Evolutionary conservation across 2,888 invertebrate genomes (phyloP).

Genomic region (Ormia ochracea): DNA sequence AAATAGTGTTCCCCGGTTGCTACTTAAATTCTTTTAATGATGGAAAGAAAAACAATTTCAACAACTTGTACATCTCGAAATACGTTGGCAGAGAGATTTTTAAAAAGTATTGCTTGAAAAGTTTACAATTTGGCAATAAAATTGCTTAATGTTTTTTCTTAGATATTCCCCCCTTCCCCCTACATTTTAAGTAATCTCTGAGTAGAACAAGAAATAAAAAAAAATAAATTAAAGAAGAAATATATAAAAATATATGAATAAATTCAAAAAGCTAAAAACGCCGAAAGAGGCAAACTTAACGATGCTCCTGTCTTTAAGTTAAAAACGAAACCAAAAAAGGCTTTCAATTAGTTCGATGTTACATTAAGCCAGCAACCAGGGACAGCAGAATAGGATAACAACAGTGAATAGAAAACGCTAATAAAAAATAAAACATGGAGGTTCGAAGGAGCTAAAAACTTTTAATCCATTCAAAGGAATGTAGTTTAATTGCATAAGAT

Average conservation of each 20-base stretch:
- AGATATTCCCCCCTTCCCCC: conserved; percentile 33
- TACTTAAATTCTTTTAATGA: conserved; percentile 47
- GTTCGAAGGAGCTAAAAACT: conserved; percentile 18
- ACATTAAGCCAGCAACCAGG: conserved; percentile 53
- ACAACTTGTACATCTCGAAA: neutral
- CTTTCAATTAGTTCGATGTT: conserved; percentile 69
- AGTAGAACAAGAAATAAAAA: conserved; percentile 34
- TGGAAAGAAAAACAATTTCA: conserved; percentile 15
- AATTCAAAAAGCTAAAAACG: neutral
- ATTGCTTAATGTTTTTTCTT: conserved; percentile 42
- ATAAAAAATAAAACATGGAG: neutral
- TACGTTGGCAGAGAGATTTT: conserved; percentile 34
- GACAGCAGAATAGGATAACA: conserved; percentile 25
- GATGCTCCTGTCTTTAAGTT: conserved; percentile 49
- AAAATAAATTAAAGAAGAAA: too few relatives aligned
- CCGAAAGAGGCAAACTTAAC: conserved; percentile 26
- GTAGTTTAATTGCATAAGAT: conserved; percentile 24
- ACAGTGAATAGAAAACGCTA: conserved; percentile 52
- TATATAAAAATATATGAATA: too few relatives aligned
- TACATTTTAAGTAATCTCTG: conserved; percentile 30
- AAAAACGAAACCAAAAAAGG: conserved; percentile 64
- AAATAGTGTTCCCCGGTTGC: conserved; percentile 40
- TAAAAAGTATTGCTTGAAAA: conserved; percentile 54
- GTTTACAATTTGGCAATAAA: conserved; percentile 63
- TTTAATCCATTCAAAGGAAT: conserved; percentile 35